Evolutionary conservation across 1,140 invertebrate species (phyloP), one percentile per base, ranked within the genome.

Genomic region (Wasmannia auropunctata): DNA sequence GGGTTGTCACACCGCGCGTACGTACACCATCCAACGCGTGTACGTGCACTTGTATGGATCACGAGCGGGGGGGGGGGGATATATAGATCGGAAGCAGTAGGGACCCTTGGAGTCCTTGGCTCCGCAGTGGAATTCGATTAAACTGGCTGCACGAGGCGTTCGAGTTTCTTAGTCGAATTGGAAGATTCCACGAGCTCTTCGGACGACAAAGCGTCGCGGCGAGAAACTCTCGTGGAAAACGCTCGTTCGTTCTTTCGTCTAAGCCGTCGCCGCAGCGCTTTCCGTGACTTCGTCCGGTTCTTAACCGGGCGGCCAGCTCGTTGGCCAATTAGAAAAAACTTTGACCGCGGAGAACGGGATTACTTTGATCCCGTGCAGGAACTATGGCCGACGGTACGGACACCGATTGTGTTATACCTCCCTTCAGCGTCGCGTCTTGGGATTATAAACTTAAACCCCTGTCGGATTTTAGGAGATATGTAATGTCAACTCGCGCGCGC

Each of bases 121-220:
- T 74, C 74, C 58, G 56, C 56, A 22, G 25, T 77, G 92, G 92
- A 94, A 94, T 94, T 94, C 93, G 92, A 94, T 94, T 93, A 93
- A 89, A 92, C 74, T 88, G 90, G 83, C 86, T 90, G 87, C 54
- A 83, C n/a, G 67, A 69, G 75, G 72, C 88, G 87, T 90, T 89
- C 87, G 89, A 92, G 90, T 92, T 93, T 91, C 92, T 93, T 91
- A 91, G 88, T 90, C 85, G 86, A 91, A 94, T 92, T 91, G 87
- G 85, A 90, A 91, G 91, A 91, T 92, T 91, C 91, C 86, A 63
- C 70, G 63, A 79, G 85, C 88, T 80, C 58, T 83, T 40, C n/a
- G 79, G 54, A 54, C 72, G 85, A 63, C 54, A 76, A 40, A 63
- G 56, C 49, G 70, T 88, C 72, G 43, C 58, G 28, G 58, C n/a